Base-by-base conservation (phyloP, 2,797 vertebrate species). In the Gouania willdenowi region DNA sequence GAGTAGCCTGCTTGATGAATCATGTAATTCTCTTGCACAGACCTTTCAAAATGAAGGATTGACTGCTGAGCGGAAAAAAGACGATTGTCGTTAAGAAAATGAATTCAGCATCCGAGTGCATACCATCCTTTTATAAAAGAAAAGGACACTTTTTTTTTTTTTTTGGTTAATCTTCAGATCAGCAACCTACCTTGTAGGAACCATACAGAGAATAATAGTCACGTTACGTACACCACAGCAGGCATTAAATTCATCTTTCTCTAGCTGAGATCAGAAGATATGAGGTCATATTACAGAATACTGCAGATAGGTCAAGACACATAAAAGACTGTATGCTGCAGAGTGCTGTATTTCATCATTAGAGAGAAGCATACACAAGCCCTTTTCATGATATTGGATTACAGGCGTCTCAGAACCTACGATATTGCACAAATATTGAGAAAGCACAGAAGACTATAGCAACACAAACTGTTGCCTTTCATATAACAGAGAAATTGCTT, bases 1-100 rank as follows among this genome's bases (percentile, higher is more conserved):
- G 66, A 82, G 82, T 66, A 75, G 76, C 71, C 67, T 77, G 81
- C 75, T 67, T 85, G 81, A 84, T 85, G 79, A 82, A 84, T 81
- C 71, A 75, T 79, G 84, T 86, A 75, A 84, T 87, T 82, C 71
- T 79, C 71, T 66, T 78, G 70, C 75, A 65, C 73, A 52, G 77
- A 68, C 69, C 75, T 75, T 67, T 83, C 72, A 79, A 75, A 76
- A 83, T 79, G 79, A 80, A 71, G 77, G 71, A 82, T 82, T 73
- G 77, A 81, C 72, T 84, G 58, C 68, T 70, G 62, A 20, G 56
- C 46, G 45, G 63, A 75, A 76, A 74, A 67, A 75, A 62, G 59
- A 77, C 56, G 51, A 41, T 58, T 50, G 62, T 70, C 44, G 67
- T 71, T 74, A 62, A 57, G 63, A 75, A 71, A 80, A 82, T 67